Base-by-base conservation (phyloP, 2,113 vertebrate genomes). In the Psophia crepitans region DNA sequence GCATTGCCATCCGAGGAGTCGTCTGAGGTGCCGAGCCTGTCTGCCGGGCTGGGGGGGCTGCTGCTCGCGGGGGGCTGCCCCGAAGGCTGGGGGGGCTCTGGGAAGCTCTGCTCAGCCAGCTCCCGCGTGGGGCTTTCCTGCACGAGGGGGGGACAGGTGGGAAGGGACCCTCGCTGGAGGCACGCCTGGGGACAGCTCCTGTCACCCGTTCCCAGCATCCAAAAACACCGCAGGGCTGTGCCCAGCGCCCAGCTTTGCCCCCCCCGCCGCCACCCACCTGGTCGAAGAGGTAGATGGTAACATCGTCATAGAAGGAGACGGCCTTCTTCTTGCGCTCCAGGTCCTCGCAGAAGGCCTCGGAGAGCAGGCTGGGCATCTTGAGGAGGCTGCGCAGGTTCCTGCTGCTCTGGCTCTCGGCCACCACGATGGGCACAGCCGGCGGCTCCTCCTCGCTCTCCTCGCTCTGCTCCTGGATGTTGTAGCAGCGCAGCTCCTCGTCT, bases 261-360 rank as follows among this genome's bases (percentile, higher is more conserved):
- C 2, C 39, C 11, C 24, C 6, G 0, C 1, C 1, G 30, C 14
- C 1, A 5, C 96, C 37, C 97, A 99, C 99, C 99, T 99, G 99
- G 98, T 99, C 99, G 21, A 99, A 99, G 96, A 99, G 99, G 98
- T 99, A 99, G 98, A 99, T 99, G 5, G 99, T 99, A 76, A 99
- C 99, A 0, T 99, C 99, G 5, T 99, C 99, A 2, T 98, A 99
- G 97, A 99, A 99, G 78, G 99, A 99, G 79, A 99, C 99, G 0
- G 98, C 99, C 95, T 99, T 99, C 93, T 99, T 99, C 98, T 99
- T 99, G 95, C 98, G 98, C 81, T 99, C 99, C 89, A 99, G 95
- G 90, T 99, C 99, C 10, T 99, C 98, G 3, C 99, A 98, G 97
- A 99, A 98, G 90, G 98, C 95, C 93, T 99, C 98, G 0, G 98